Conservation (phyloP, 2,888 invertebrate species). For the Agriopis leucophaearia region DNA sequence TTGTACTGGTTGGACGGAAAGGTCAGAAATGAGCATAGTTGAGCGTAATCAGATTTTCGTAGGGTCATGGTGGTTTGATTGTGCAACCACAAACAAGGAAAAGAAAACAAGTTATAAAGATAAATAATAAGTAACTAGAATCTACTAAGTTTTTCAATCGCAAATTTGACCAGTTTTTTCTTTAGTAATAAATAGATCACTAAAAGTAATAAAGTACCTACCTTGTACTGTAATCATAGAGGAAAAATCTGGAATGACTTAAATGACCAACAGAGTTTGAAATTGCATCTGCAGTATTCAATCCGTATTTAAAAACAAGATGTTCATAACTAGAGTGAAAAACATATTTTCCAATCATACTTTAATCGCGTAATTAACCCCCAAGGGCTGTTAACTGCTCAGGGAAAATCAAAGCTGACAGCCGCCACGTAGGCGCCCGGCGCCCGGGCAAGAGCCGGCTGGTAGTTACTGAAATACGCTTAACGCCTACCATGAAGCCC, state of each 20-base stretch:
- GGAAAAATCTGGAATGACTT: no score
- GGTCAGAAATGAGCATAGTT: slow-evolving; percentile 45
- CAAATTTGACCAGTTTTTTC: no score
- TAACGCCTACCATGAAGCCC: slow-evolving; percentile 24
- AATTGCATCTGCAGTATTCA: not conserved
- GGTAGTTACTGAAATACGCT: slow-evolving; percentile 14
- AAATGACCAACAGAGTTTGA: not conserved
- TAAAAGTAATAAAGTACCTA: no score
- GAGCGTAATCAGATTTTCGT: slow-evolving; percentile 21
- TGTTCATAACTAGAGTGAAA: not conserved
- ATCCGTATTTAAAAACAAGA: not conserved
- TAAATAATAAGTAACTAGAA: not conserved
- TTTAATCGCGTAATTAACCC: slow-evolving; percentile 1
- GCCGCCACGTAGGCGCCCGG: slow-evolving; percentile 40
- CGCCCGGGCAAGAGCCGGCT: no score
- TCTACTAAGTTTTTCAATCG: no score
- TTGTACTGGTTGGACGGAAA: slow-evolving; percentile 48
- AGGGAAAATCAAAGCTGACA: slow-evolving; percentile 28
- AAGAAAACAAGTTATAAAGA: slow-evolving; percentile 11
- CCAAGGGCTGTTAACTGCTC: slow-evolving; percentile 27
- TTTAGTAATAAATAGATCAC: no score
- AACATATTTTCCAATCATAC: not conserved
- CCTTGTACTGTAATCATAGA: no score
- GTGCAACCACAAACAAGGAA: slow-evolving; percentile 30
- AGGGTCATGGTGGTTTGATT: slow-evolving; percentile 32